Percentiles rank a stretch among this genome's conserved stretches.
Evolutionary conservation across 92 coral and sea anemone species (phyloP).

Genomic region (Galaxea fascicularis): DNA sequence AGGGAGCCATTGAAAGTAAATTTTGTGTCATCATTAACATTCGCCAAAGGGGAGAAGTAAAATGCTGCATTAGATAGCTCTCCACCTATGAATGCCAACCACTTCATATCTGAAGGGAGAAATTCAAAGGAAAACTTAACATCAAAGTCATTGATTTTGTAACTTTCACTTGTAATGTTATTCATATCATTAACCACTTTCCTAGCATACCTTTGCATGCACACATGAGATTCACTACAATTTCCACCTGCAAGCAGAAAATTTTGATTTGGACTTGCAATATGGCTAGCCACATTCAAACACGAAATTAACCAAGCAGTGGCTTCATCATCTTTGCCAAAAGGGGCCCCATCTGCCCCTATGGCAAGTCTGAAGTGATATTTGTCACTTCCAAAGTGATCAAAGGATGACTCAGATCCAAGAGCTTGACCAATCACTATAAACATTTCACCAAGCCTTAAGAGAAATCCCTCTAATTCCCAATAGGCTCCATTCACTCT

Average conservation of each 20-base stretch:
- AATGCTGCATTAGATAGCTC: conserved; percentile 59
- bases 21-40: conserved; percentile 58
- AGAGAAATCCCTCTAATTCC: conserved; percentile 31
- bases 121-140: conserved; percentile 50
- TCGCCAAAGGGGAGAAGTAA: conserved; percentile 62
- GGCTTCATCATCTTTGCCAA: conserved; percentile 72
- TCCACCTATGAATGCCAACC: conserved; percentile 54
- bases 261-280: conserved; percentile 60
- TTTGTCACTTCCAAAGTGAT: conserved; percentile 24
- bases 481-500: conserved; percentile 55
- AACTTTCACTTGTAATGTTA: conserved; percentile 39
- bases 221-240: conserved; percentile 61
- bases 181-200: conserved; percentile 53
- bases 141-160: conserved; percentile 35
- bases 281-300: conserved; percentile 54
- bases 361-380: conserved; percentile 51
- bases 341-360: no score
- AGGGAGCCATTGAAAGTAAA: conserved; percentile 34
- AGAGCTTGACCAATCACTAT: conserved; percentile 33
- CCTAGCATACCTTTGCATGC: conserved; percentile 51
- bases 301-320: conserved; percentile 69
- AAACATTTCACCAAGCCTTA: conserved; percentile 44
- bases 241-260: conserved; percentile 72
- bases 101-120: conserved; percentile 61
- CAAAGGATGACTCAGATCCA: conserved; percentile 20